These are phyloP conservation scores for Meteorus sp. DNA, from an alignment of 1,140 invertebrate species.

Conservation along the genomic window DNA sequence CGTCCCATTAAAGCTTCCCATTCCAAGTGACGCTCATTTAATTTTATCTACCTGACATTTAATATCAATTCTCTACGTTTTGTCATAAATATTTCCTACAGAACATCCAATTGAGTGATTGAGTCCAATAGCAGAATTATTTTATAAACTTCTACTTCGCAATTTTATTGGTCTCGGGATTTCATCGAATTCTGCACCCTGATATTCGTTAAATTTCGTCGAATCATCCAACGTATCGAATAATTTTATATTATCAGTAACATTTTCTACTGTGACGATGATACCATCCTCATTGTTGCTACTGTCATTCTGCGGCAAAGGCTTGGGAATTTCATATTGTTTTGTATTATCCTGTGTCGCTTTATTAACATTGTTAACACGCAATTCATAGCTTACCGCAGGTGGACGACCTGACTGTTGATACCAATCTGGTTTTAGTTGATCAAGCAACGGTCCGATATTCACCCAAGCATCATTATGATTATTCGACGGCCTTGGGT, in stretches of 20 bases:
- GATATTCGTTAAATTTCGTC: background rate
- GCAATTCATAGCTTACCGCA: background rate
- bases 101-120: no score
- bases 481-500: background rate
- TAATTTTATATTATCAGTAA: background rate
- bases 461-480: background rate
- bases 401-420: background rate
- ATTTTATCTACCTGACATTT: no score
- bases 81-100: no score
- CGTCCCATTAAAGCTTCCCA: no score
- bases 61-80: no score
- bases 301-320: background rate
- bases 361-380: background rate
- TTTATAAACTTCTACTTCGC: background rate
- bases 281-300: background rate
- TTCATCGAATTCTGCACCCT: conserved; percentile 13
- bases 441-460: background rate
- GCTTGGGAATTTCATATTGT: conserved; percentile 9
- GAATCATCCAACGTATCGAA: background rate
- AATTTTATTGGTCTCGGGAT: conserved; percentile 5
- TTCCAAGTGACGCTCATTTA: no score
- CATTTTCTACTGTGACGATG: background rate
- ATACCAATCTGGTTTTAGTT: background rate
- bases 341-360: background rate
- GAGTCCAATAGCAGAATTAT: no score